Conservation (phyloP, 2,888 invertebrate species). For the Yponomeuta sedellus region DNA sequence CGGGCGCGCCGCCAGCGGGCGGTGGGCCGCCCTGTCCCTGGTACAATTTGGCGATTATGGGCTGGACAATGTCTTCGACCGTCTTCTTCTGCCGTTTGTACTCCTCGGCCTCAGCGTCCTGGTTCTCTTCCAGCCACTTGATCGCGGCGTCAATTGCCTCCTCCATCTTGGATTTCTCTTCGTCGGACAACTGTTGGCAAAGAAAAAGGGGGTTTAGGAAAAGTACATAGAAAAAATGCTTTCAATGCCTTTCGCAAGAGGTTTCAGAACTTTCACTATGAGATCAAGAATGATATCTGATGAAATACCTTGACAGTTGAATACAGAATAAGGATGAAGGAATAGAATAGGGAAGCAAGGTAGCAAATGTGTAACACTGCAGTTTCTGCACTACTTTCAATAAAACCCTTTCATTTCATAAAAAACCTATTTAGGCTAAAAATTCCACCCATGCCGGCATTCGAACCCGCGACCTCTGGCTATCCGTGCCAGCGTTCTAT, state of each 20-base stretch:
- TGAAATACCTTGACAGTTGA: background rate
- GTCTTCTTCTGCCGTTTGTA: slow-evolving; percentile 97
- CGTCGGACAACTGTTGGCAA: slow-evolving; percentile 78
- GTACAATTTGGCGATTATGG: slow-evolving; percentile 97
- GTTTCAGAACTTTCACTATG: too few species aligned
- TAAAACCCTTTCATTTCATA: too few species aligned
- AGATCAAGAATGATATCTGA: too few species aligned
- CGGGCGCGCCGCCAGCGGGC: slow-evolving; percentile 80
- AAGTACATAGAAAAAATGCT: background rate
- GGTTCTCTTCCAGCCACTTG: slow-evolving; percentile 98
- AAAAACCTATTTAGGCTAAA: too few species aligned
- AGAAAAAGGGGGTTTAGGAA: slow-evolving; percentile 12
- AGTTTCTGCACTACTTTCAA: too few species aligned
- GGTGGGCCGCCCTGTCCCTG: slow-evolving; percentile 89
- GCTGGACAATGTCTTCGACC: slow-evolving; percentile 95
- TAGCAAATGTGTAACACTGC: too few species aligned
- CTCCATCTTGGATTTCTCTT: slow-evolving; percentile 96
- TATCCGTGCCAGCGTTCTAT: too few species aligned
- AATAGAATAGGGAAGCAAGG: background rate
- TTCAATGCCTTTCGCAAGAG: too few species aligned
- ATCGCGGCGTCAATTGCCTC: slow-evolving; percentile 97
- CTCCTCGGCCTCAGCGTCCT: slow-evolving; percentile 93
- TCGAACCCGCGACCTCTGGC: too few species aligned
- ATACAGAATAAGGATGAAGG: background rate
- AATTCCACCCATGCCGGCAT: too few species aligned